These are phyloP conservation scores for Corticium candelabrum DNA, from an alignment of 37 sponge, comb jelly and placozoan species.

Conservation along the genomic window DNA sequence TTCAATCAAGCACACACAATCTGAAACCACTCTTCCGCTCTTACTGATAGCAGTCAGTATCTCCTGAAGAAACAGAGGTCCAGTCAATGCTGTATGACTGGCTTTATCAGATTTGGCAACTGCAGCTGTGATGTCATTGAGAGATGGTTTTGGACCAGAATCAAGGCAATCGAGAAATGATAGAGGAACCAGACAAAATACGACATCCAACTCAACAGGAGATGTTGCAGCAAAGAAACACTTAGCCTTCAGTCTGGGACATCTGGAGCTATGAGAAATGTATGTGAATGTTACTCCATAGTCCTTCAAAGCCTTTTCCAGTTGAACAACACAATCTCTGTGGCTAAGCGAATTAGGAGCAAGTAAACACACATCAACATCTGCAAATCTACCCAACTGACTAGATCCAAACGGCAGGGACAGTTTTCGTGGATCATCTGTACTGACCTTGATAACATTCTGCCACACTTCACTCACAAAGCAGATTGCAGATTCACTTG, in stretches of 20 bases:
- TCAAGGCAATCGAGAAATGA: too few species aligned
- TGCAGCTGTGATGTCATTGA: conserved; percentile 5
- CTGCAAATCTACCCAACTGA: conserved; percentile 46
- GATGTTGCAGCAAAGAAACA: conserved; percentile 27
- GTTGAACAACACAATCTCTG: conserved; percentile 34
- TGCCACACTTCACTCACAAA: conserved; percentile 51
- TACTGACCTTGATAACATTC: conserved; percentile 15
- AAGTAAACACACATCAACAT: conserved; percentile 67
- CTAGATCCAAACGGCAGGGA: conserved; percentile 57
- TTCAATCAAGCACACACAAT: conserved; percentile 53
- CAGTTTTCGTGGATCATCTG: conserved; percentile 40
- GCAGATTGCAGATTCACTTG: conserved; percentile 38
- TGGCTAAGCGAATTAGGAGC: conserved; percentile 33
- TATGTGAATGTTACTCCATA: conserved; percentile 53
- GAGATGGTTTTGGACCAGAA: conserved; percentile 7
- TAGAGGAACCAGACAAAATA: conserved; percentile 36
- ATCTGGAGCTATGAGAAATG: conserved; percentile 51
- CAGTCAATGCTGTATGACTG: conserved; percentile 57
- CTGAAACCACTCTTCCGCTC: neutral
- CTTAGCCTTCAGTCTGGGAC: conserved; percentile 58
- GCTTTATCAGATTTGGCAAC: conserved; percentile 21
- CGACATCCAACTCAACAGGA: conserved; percentile 52
- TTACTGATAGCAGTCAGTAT: conserved; percentile 10
- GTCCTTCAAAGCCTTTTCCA: conserved; percentile 22
- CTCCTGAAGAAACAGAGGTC: conserved; percentile 43